Conservation (phyloP, 2,888 invertebrate species). For the Ernsta delagoae region DNA sequence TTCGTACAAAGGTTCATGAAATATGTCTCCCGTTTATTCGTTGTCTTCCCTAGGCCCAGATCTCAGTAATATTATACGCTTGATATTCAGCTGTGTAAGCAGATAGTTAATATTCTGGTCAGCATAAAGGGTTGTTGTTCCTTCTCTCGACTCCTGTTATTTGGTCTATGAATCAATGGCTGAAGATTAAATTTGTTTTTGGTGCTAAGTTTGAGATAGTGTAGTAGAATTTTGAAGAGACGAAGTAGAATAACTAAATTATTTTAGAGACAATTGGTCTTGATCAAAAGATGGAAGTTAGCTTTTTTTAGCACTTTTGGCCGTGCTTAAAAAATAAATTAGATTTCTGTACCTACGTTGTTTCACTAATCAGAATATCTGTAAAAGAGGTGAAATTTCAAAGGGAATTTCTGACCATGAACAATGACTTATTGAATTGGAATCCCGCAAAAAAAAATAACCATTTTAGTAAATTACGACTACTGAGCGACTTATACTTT, state of each 20-base stretch:
- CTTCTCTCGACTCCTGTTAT: conserved; percentile 9
- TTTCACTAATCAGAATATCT: no score
- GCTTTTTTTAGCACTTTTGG: no score
- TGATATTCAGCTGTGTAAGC: conserved; percentile 29
- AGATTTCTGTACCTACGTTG: no score
- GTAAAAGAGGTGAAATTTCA: no score
- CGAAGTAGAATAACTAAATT: not conserved
- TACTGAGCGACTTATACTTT: no score
- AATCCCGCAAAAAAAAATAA: no score
- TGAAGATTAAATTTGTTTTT: conserved; percentile 18
- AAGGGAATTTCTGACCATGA: no score
- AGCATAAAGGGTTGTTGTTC: conserved; percentile 28
- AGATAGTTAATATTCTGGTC: conserved; percentile 34
- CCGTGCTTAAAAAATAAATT: no score
- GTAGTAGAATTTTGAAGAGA: no score
- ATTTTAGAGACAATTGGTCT: not conserved
- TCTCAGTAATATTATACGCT: conserved; percentile 23
- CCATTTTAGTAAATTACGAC: no score
- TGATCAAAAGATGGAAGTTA: no score
- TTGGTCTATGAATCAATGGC: conserved; percentile 28
- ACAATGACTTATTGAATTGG: no score
- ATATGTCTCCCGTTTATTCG: conserved; percentile 26
- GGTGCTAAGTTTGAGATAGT: not conserved
- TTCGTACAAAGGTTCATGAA: conserved; percentile 22
- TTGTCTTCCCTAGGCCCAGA: conserved; percentile 12